Evolutionary conservation across 2,888 invertebrate species (phyloP).

Genomic region (Boloria selene): DNA sequence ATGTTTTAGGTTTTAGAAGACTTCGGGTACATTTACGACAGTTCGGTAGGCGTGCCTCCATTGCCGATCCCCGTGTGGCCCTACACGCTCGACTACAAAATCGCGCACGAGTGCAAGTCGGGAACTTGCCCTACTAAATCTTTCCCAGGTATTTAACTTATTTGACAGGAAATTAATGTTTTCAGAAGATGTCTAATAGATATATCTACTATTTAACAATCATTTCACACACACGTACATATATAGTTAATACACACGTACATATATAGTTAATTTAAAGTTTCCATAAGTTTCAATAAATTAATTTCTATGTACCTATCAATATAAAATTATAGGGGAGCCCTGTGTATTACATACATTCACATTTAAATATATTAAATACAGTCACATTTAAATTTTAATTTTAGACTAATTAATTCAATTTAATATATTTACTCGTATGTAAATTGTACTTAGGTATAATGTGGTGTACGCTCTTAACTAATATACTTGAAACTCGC

Average conservation of each 20-base stretch:
- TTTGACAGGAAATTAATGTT: neutral
- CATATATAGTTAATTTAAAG: neutral
- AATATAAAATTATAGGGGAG: neutral
- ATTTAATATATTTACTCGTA: too few relatives aligned
- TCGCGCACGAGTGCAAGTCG: conserved; percentile 95
- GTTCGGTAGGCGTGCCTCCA: conserved; percentile 94
- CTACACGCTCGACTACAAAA: conserved; percentile 96
- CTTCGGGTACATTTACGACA: conserved; percentile 96
- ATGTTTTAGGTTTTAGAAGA: conserved; percentile 90
- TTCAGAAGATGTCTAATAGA: neutral
- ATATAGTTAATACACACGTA: neutral
- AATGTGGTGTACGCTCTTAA: conserved; percentile 4
- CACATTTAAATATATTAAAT: too few relatives aligned
- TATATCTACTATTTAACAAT: too few relatives aligned
- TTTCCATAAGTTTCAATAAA: neutral
- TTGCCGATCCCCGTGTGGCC: conserved; percentile 93
- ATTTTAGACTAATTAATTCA: too few relatives aligned
- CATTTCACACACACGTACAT: too few relatives aligned
- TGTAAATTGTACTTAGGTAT: neutral
- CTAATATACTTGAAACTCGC: conserved; percentile 16
- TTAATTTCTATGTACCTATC: neutral
- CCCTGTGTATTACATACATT: too few relatives aligned
- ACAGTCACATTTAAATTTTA: conserved; percentile 2
- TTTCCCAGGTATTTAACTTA: conserved; percentile 87
- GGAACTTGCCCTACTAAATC: conserved; percentile 95